Evolutionary conservation across 2,888 invertebrate species (phyloP), one percentile per base, ranked within the genome.

Genomic region (Cheilosia vernalis): DNA sequence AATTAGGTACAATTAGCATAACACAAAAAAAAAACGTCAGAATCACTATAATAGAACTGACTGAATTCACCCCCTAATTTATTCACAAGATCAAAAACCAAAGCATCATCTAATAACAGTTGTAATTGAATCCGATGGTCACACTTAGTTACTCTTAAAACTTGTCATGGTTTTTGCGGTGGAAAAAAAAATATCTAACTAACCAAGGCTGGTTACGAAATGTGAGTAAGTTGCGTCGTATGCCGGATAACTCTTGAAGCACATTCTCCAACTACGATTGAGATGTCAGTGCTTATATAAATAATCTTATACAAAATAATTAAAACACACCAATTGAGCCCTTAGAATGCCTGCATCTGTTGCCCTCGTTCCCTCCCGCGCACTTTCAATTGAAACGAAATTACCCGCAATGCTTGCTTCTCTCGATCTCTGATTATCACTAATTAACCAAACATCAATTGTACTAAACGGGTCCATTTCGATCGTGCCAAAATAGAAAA

Each of bases 401-500:
- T 81, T 56, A 64, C 70, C 58, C 51, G 56, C 67, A 33, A 17
- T n/a, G 53, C 40, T 33, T 19, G 47, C 37, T 40, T 49, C 49
- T 33, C 37, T 61, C 42, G 47, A 51, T 42, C n/a, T 42, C 21
- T 58, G 27, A 55, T 37, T 53, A 61, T 73, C 49, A 49, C 42
- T 49, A 44, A 58, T 30, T 66, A 33, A 51, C 21, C 27, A 51
- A 63, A 33, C 21, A 56, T 53, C 67, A 63, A 81, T 61, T 53
- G 49, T 42, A 42, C 61, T 37, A 40, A 82, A 53, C 27, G 27
- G 60, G 58, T 53, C 7, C 53, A 21, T 74, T 47, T 73, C 19
- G 37, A 51, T 27, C 19, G 49, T 40, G 40, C 78, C 64, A 64
- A 72, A 73, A 83, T 53, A 64, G n/a, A 63, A 37, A 61, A 70